A percentile compares a stretch with the other conserved stretches of the same genome.
These are phyloP conservation scores for Nibea albiflora DNA, from an alignment of 2,113 vertebrate species.

Conservation along the genomic window DNA sequence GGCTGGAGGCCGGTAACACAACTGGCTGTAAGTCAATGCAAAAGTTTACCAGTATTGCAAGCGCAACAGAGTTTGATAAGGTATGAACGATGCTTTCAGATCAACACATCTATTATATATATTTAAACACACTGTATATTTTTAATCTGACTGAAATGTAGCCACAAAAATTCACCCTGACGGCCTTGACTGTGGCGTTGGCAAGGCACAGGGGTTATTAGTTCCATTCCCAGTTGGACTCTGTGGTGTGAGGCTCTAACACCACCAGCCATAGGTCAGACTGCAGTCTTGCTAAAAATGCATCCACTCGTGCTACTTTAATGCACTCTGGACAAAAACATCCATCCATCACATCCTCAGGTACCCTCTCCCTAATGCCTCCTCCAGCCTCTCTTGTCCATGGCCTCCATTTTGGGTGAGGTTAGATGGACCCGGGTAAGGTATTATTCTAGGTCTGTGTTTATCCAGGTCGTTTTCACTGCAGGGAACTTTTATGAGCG, in stretches of 20 bases:
- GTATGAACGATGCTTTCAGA: conserved; percentile 27
- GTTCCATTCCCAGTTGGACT: not conserved
- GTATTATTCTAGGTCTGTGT: conserved; percentile 48
- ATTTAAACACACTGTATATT: too few species aligned
- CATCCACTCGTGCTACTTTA: conserved; percentile 32
- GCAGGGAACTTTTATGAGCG: conserved; percentile 61
- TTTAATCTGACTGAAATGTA: not conserved
- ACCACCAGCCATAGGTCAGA: conserved; percentile 10
- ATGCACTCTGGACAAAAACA: conserved; percentile 34
- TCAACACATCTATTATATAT: too few species aligned
- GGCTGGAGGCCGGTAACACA: not conserved
- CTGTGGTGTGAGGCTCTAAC: not conserved
- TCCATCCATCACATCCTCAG: conserved; percentile 28
- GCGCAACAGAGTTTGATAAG: not conserved
- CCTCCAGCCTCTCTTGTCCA: conserved; percentile 26
- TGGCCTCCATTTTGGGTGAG: conserved; percentile 9
- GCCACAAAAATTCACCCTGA: not conserved
- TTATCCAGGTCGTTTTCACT: conserved; percentile 68
- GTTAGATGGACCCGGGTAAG: conserved; percentile 34
- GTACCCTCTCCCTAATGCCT: conserved; percentile 28
- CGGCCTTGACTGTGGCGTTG: not conserved
- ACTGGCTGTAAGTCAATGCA: not conserved
- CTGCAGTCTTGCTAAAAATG: conserved; percentile 43
- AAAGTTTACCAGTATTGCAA: not conserved
- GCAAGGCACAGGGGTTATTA: not conserved